A percentile compares a stretch with the other conserved stretches of the same genome.
These are phyloP conservation scores for Coptotermes formosanus DNA, from an alignment of 1,140 invertebrate genomes.

Conservation along the genomic window DNA sequence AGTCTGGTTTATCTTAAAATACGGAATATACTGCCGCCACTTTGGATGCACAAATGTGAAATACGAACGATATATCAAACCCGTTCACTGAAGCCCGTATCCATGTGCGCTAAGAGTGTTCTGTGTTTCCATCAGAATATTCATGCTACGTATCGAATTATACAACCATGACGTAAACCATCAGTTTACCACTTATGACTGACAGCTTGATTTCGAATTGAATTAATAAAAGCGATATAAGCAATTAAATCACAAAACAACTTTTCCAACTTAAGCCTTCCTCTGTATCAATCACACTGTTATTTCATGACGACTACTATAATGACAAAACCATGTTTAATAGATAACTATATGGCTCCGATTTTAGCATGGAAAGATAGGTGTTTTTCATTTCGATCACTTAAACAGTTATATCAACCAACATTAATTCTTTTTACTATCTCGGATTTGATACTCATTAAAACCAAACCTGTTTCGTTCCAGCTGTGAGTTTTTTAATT, in stretches of 20 bases:
- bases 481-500: neutral
- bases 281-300: neutral
- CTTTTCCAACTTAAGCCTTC: neutral
- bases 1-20: constrained; percentile 25
- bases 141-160: neutral
- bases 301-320: neutral
- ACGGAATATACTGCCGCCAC: constrained; percentile 10
- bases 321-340: constrained; percentile 17
- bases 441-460: neutral
- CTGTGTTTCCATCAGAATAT: neutral
- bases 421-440: neutral
- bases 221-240: constrained; percentile 5
- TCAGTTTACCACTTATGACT: neutral
- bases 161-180: neutral
- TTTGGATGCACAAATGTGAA: neutral
- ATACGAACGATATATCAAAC: constrained; percentile 10
- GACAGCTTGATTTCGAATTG: neutral
- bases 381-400: neutral
- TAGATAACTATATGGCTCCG: neutral
- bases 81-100: neutral
- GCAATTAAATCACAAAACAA: neutral
- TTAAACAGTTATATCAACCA: neutral
- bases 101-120: neutral
- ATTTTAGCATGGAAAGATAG: neutral
- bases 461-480: neutral